Base-by-base conservation (phyloP, 2,113 vertebrate species). In the Nothocercus nigrocapillus region DNA sequence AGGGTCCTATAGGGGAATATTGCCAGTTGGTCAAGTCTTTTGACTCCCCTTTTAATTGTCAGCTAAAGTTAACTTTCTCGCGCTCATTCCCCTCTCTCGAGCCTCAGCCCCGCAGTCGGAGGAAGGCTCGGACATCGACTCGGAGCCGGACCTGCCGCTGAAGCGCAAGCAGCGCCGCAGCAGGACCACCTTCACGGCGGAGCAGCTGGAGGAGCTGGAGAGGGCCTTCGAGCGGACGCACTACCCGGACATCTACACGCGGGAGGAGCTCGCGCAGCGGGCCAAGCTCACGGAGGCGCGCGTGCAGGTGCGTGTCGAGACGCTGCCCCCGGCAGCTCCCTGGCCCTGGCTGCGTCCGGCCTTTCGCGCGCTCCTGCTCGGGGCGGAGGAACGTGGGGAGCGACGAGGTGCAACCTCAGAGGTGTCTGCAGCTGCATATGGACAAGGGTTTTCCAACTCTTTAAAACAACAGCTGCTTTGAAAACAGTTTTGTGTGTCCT, bases 121-220 rank as follows among this genome's bases (percentile, higher is more conserved):
- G 15, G 99, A 99, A 97, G 99, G 98, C 49, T 99, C 99, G 5
- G 99, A 99, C 75, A 99, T 99, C 0, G 99, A 99, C 97, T 99
- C 99, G 0, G 99, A 99, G 97, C 99, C 99, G 13, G 99, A 99
- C 44, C 97, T 99, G 64, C 99, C 99, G 2, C 96, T 99, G 25
- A 99, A 99, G 97, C 98, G 99, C 96, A 99, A 99, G 96, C 99
- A 99, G 95, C 98, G 99, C 5, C 98, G 99, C 47, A 99, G 99
- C 90, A 98, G 99, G 32, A 99, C 99, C 77, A 99, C 99, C 58
- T 99, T 99, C 97, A 99, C 99, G 0, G 99, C 99, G 0, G 99
- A 99, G 84, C 99, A 99, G 93, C 98, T 99, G 77, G 99, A 99
- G 94, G 99, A 99, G 88, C 98, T 99, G 96, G 99, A 99, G 90